phyloP scores from a whole-genome alignment of 1,140 invertebrate species.

The Sitobion miscanthi region DNA sequence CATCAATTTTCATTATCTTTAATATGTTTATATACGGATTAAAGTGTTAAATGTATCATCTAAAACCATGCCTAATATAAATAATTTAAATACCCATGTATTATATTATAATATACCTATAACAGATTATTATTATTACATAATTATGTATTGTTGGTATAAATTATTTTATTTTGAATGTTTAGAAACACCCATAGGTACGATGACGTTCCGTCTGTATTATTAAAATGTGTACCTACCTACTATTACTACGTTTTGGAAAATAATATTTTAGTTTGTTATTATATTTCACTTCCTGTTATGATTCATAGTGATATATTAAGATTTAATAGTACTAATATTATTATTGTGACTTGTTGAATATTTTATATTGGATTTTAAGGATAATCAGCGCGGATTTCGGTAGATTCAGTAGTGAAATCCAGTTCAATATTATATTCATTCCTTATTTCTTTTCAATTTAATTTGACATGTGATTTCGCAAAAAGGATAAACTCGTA shows the following conservation, averaged over 20 bases:
- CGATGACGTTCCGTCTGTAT: no score
- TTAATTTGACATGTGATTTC: slow-evolving; percentile 2
- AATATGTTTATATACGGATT: no score
- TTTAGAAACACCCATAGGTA: no score
- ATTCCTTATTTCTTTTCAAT: background rate
- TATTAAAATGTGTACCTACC: no score
- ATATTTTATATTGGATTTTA: background rate
- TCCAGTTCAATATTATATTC: background rate
- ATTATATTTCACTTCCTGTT: background rate
- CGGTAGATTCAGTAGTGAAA: background rate
- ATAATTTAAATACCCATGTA: no score
- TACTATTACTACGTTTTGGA: background rate
- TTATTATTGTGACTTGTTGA: background rate
- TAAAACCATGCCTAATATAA: no score
- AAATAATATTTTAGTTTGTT: background rate
- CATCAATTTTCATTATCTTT: no score
- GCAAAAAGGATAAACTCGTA: slow-evolving; percentile 7
- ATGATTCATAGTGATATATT: background rate
- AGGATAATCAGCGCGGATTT: background rate
- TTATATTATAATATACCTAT: no score
- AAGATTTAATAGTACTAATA: background rate
- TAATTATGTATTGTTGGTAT: no score
- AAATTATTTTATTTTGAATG: no score
- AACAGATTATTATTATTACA: no score
- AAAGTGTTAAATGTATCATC: no score